Base-by-base conservation (phyloP, 53 echinoderm and acorn worm species). In the Luidia sarsii region DNA sequence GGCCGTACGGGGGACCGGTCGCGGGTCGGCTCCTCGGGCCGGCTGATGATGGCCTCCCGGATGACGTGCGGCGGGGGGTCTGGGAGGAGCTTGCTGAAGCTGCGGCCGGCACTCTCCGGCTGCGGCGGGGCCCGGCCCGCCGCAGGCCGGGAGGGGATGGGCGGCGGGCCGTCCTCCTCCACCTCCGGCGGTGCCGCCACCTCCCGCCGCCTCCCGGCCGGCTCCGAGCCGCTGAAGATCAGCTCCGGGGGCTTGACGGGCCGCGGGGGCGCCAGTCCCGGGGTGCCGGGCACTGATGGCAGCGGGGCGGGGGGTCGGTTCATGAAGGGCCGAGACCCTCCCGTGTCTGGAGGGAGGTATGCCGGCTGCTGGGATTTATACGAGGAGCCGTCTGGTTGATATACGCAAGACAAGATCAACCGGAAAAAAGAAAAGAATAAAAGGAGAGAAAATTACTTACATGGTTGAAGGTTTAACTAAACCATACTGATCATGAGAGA, bases 241-340 rank as follows among this genome's bases (percentile, higher is more conserved):
- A 77, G 77, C 31, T 77, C 77, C 4, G 62, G 77, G 22, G 77
- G 77, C 10, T 77, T 77, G 28, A 3, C 48, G 0, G 77, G 77
- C 43, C 77, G 36, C 31, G 77, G 77, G 30, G 77, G 77, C 31
- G 77, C 60, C 18, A 28, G n/a, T 1, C 75, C 75, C 29, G 37
- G 21, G 29, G n/a, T n/a, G n/a, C 61, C 33, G 1, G 77, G 7
- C 3, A 14, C 7, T 21, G 75, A 7, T 43, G 75, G 77, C 7
- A 77, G 62, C 37, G 77, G 77, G 21, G 77, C 77, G n/a, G 77
- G 77, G 18, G 77, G 77, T 39, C 77, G 77, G 20, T 7, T 16
- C 21, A 7, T 39, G 23, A 36, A 27, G 3, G 72, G 20, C 59
- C 3, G 24, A 22, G 52, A 50, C 18, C 28, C 27, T 20, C 27